Conservation (phyloP, 2,888 invertebrate species). For the Silvanus unidentatus region DNA sequence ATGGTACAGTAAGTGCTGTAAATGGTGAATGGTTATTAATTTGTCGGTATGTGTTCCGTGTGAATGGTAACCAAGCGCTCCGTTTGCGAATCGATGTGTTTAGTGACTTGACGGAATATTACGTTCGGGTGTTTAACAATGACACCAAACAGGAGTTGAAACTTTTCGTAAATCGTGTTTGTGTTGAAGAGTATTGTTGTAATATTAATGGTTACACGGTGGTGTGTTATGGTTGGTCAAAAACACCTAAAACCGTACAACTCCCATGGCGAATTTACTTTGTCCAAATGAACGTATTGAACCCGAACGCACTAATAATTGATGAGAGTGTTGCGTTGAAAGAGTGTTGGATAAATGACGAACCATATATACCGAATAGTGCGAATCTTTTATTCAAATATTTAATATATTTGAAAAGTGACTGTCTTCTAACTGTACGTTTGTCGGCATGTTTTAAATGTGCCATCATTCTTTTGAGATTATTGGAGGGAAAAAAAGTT, state of each 20-base stretch:
- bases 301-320: slow-evolving; percentile 9
- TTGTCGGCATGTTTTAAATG: slow-evolving; percentile 15
- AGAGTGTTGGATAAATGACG: slow-evolving; percentile 1
- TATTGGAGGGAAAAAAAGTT: slow-evolving; percentile 16
- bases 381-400: slow-evolving; percentile 20
- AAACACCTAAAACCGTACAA: slow-evolving; percentile 13
- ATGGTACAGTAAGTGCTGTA: not conserved
- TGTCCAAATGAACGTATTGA: slow-evolving; percentile 12
- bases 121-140: slow-evolving; percentile 38
- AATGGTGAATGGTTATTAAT: slow-evolving; percentile 28
- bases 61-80: slow-evolving; percentile 14
- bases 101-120: slow-evolving; percentile 26
- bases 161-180: slow-evolving; percentile 27
- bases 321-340: slow-evolving; percentile 6
- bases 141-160: slow-evolving; percentile 32
- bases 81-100: slow-evolving; percentile 31
- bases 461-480: slow-evolving; percentile 17
- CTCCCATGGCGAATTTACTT: slow-evolving; percentile 31
- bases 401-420: not conserved
- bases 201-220: slow-evolving; percentile 39
- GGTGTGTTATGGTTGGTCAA: slow-evolving; percentile 36
- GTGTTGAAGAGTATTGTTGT: slow-evolving; percentile 24
- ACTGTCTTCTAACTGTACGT: slow-evolving; percentile 15
- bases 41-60: slow-evolving; percentile 30
- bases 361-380: slow-evolving; percentile 23